A percentile compares a stretch with the other conserved stretches of the same genome.
These are phyloP conservation scores for Anodontia alba DNA, from an alignment of 2,888 invertebrate species.

Conservation along the genomic window DNA sequence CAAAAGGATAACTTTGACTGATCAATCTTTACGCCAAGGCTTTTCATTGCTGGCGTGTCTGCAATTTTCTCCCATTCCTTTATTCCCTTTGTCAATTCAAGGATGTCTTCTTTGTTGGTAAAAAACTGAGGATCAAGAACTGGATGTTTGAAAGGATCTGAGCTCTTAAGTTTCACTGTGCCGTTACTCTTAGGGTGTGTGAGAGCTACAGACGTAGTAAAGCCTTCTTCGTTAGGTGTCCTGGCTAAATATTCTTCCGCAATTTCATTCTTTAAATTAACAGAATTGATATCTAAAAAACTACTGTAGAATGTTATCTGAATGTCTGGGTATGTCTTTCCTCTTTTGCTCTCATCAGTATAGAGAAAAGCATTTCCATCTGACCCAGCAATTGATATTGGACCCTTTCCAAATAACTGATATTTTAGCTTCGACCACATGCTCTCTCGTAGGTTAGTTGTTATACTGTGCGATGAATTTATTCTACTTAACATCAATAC, in stretches of 20 bases:
- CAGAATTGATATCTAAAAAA: neutral
- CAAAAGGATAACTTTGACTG: conserved; percentile 27
- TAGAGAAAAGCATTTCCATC: conserved; percentile 32
- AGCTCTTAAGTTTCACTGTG: conserved; percentile 90
- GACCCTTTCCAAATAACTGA: conserved; percentile 3
- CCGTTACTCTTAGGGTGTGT: conserved; percentile 90
- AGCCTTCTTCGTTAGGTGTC: conserved; percentile 72
- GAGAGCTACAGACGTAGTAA: conserved; percentile 22
- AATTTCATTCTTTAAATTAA: neutral
- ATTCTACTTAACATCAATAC: conserved; percentile 23
- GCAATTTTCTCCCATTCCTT: conserved; percentile 34
- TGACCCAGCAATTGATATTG: neutral
- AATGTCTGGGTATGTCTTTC: conserved; percentile 32
- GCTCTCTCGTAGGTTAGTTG: neutral
- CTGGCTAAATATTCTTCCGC: neutral
- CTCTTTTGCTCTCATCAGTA: conserved; percentile 2
- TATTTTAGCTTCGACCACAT: conserved; percentile 14
- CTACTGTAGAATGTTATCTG: conserved; percentile 24
- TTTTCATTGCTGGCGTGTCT: conserved; percentile 38
- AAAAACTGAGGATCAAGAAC: conserved; percentile 96
- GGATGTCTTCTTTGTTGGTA: conserved; percentile 80
- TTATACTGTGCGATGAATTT: conserved; percentile 13
- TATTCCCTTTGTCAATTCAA: conserved; percentile 38
- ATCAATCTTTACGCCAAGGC: conserved; percentile 29
- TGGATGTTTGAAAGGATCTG: conserved; percentile 92